Evolutionary conservation across 2,888 invertebrate genomes (phyloP), one percentile per base, ranked within the genome.

Genomic region (Notodromas monacha): DNA sequence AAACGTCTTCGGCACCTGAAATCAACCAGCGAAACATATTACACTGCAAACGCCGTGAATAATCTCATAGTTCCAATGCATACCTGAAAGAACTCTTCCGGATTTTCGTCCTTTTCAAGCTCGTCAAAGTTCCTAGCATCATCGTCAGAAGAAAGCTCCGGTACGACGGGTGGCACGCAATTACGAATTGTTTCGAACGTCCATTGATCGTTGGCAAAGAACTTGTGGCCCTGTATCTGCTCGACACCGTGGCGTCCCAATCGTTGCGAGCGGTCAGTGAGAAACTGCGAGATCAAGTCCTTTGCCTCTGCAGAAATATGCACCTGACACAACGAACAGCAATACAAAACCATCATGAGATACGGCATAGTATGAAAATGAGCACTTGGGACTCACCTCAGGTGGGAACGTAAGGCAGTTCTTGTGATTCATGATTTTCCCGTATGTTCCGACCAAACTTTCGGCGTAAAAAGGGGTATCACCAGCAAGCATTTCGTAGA

Each of bases 401-500:
- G 54, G 51, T 15, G 92, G 92, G 52, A 96, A 96, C 38, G 67
- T 66, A 33, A 99, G 57, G 13, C 86, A 77, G 45, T 79, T 86
- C 48, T 79, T 70, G 49, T 92, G 86, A 51, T 92, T 84, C 89
- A 96, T 92, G 40, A 96, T 96, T 55, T 89, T 89, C 36, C 84
- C 79, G 49, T 96, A 96, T 2, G 92, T 96, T 33, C 84, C 84
- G 27, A 92, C 77, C 42, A 99, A 61, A 36, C 89, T 86, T 48
- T 96, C 96, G 3, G 92, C 92, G 53, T 81, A 92, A 54, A 96
- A 96, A 1, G 96, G 96, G 8, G 96, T 86, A 50, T 99, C 96
- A 4, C 86, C 86, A 34, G 84, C 72, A 31, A 96, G 57, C 89
- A 96, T 89, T 60, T 96, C 96, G 51, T 84, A 96, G 3, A 96